Base-by-base conservation (phyloP, 2,888 invertebrate genomes). In the Agrochola lychnidis region DNA sequence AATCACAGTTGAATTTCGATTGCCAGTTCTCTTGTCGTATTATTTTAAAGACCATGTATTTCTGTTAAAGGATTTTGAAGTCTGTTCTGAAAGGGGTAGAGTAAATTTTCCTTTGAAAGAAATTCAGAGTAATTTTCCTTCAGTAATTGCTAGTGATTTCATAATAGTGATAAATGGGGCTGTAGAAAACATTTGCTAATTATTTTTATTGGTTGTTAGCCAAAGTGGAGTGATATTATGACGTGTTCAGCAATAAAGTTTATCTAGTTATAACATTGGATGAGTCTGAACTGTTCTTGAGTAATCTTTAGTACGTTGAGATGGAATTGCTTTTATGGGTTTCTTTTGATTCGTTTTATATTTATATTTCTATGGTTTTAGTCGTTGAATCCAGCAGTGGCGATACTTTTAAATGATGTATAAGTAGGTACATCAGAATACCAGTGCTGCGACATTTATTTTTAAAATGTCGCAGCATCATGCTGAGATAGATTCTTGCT, bases 91-190 rank as follows among this genome's bases (percentile, higher is more conserved):
- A 1, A 10, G 0, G 0, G 0, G 42, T 82, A 79, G 51, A 62
- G 82, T 76, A 0, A 4, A 9, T 67, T 78, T 76, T 87, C 0
- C 0, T 36, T 76, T 89, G 79, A 14, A 0, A 0, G 4, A 6
- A 14, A 73, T 25, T 76, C 22, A 62, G 70, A 77, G 81, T 79
- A 86, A 89, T 89, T 91, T 92, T 85, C 86, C 81, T 53, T 70
- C 70, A 83, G 88, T 94, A 94, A 94, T 94, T 93, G 92, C 87
- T 87, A 84, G 93, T 89, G 92, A 94, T 94, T 94, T 93, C 89
- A 91, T 94, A 94, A 94, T 93, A 92, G 91, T 93, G 93, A 92
- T 93, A 90, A 91, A 94, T 93, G 90, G 81, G 70, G 81, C 72
- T 84, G 89, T 70, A 90, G 89, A 89, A 90, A 84, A 73, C 77